Base-by-base conservation (phyloP, 2,888 invertebrate species). In the Lycophotia porphyrea region DNA sequence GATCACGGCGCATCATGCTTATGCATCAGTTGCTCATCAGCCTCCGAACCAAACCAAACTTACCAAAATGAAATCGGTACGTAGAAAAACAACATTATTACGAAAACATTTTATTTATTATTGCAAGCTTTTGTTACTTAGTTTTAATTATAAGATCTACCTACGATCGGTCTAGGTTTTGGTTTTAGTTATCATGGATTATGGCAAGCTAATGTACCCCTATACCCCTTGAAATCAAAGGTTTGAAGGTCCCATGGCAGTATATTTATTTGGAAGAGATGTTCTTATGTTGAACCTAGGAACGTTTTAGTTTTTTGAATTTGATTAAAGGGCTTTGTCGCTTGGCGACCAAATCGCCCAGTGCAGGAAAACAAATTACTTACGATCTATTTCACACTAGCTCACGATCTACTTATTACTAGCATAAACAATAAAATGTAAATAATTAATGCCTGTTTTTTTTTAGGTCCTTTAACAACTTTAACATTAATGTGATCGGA, bases 31-130 rank as follows among this genome's bases (percentile, higher is more conserved):
- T 92, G 94, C 92, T 92, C 92, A 92, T 92, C 92, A 92, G 93
- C 93, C 87, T 89, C 90, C 89, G 88, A 91, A 91, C 84, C 90
- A 91, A 91, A 91, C 88, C 88, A 90, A 93, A 89, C 87, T 76
- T 87, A 90, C 86, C 89, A 93, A 93, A 91, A 96, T 96, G 96
- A 96, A 96, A 94, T 88, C 94, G 93, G 96, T 96, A 93, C 87
- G 95, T 94, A 71, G 11, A 61, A 44, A 11, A 72, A 60, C 39
- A 61, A 58, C 31, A 24, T 34, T 27, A 66, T 47, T 52, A 34
- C 21, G 60, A 52, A 39, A 76, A 44, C n/a, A 27, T 77, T 71
- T 64, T 47, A 47, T 58, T 64, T 76, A 8, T 55, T 13, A 27
- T 49, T 61, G 7, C 7, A 21, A 66, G 36, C 4, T 44, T 64